These are phyloP conservation scores for Peromyscus polionotus DNA, from an alignment of 2,113 vertebrate species.

Conservation along the genomic window DNA sequence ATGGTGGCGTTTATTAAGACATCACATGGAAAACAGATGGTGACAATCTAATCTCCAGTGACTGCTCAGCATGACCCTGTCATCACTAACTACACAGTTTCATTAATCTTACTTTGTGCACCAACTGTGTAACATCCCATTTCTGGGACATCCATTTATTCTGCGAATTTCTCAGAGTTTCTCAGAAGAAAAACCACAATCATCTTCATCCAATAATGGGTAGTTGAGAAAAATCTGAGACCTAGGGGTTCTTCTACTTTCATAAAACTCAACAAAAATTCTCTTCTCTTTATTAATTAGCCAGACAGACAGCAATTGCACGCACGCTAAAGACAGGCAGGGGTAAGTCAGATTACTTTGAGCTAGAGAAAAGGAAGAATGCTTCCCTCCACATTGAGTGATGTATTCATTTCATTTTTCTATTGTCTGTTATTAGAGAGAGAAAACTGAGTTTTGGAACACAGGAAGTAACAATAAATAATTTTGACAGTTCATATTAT, in stretches of 20 bases:
- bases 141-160: slow-evolving; percentile 34
- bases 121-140: slow-evolving; percentile 35
- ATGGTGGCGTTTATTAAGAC: slow-evolving; percentile 67
- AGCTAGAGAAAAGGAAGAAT: not conserved
- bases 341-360: not conserved
- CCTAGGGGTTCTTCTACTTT: not conserved
- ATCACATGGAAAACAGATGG: slow-evolving; percentile 77
- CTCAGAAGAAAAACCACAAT: slow-evolving; percentile 65
- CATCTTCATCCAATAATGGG: not conserved
- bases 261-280: not conserved
- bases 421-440: not conserved
- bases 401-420: not conserved
- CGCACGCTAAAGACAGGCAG: not conserved
- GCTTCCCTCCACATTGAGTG: not conserved
- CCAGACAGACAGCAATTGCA: not conserved
- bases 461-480: not conserved
- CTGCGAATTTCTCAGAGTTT: slow-evolving; percentile 43
- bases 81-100: slow-evolving; percentile 23
- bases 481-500: not conserved
- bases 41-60: slow-evolving; percentile 30
- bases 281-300: not conserved
- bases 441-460: slow-evolving; percentile 14
- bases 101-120: slow-evolving; percentile 74
- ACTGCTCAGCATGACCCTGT: slow-evolving; percentile 67
- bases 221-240: slow-evolving; percentile 15